phyloP scores from a whole-genome alignment of 2,797 vertebrate species.

The Notolabrus celidotus region DNA sequence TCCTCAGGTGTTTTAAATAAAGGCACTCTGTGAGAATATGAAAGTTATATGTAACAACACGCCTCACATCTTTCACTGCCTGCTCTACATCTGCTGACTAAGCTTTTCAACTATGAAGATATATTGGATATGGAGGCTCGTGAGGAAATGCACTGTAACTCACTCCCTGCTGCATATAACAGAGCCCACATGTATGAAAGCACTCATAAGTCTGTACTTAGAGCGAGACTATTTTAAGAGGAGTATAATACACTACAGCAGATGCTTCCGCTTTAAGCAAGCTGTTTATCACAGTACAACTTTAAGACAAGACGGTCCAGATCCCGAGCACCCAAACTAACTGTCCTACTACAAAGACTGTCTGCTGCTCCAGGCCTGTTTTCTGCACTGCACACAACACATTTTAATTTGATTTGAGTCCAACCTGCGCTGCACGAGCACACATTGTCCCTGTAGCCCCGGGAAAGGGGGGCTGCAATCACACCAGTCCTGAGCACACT shows the following conservation, averaged over 20 bases:
- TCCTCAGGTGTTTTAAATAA: too few relatives aligned
- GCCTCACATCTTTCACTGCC: not conserved
- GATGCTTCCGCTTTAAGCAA: conserved; percentile 46
- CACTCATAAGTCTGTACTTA: conserved; percentile 11
- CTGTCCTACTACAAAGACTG: conserved; percentile 18
- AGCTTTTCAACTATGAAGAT: conserved; percentile 2
- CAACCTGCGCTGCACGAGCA: conserved; percentile 46
- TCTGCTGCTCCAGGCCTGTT: conserved; percentile 2
- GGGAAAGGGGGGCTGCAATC: conserved; percentile 9
- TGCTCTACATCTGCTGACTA: not conserved
- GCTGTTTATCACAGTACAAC: conserved; percentile 56
- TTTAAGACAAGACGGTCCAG: conserved; percentile 12
- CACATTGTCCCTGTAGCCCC: conserved; percentile 24
- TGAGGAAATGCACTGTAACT: not conserved
- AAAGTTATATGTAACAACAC: not conserved
- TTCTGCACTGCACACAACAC: conserved; percentile 19
- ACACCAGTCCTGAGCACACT: not conserved
- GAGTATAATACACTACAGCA: not conserved
- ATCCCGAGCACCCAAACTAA: conserved; percentile 17
- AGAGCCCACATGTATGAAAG: conserved; percentile 10
- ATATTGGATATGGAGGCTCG: conserved; percentile 2
- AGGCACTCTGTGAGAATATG: not conserved
- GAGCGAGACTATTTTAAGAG: conserved; percentile 16
- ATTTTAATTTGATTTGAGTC: conserved; percentile 43
- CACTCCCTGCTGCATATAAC: conserved; percentile 6